Base-by-base conservation (phyloP, 1,140 invertebrate species). In the Euwallacea similis region DNA sequence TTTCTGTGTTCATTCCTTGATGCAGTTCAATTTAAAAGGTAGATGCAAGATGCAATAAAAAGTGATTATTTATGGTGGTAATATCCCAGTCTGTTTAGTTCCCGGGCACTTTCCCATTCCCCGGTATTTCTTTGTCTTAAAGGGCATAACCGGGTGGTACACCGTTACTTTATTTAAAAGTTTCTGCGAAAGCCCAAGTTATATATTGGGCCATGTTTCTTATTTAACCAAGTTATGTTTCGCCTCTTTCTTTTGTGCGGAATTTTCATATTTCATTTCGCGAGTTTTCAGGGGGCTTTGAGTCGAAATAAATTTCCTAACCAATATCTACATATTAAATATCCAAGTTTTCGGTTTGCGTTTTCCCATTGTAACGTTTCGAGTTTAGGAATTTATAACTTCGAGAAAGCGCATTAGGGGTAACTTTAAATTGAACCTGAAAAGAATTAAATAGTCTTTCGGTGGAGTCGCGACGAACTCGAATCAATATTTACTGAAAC, bases 161-260 rank as follows among this genome's bases (percentile, higher is more conserved):
- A 53, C 55, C 9, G 55, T 58, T 58, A 16, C 55, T 58, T 58
- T 58, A 58, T 58, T 15, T 58, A n/a, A 58, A 58, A 58, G 55
- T 58, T 58, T 58, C 21, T 16, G 21, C 16, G n/a, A 58, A 33
- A 33, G 16, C 13, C 55, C 55, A 16, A 10, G 13, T 15, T 13
- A 58, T 15, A 58, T 58, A 58, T 21, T 33, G 16, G 16, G 55
- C 55, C n/a, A 58, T 58, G n/a, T 58, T 58, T 58, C 55, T 58
- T 58, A 58, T 58, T 58, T 21, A 21, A 58, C n/a, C 55, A 16
- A 58, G 50, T 53, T 53, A 53, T 11, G 50, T 53, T 53, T 53
- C 15, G 11, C 15, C 50, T 11, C 11, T 53, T 53, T 15, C 50
- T 53, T 53, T 53, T 7, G 50, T 15, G 50, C 15, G 6, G 50